Percentiles rank a stretch among this genome's conserved stretches.
These are phyloP conservation scores for Tryphoninae sp. DNA, from an alignment of 2,888 invertebrate species.

Conservation along the genomic window DNA sequence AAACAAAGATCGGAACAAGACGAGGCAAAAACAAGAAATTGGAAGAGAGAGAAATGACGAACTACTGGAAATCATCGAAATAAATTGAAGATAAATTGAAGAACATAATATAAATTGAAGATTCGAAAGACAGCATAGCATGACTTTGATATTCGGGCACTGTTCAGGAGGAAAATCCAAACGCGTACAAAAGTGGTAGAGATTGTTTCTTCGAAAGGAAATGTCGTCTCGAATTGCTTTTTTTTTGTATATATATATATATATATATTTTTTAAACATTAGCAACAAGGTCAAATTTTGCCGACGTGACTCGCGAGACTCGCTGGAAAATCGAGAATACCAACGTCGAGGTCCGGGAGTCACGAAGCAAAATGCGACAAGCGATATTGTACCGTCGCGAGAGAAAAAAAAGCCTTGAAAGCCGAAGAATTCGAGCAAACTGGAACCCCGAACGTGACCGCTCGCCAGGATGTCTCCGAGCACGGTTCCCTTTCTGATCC, in stretches of 20 bases:
- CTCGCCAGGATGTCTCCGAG: conserved; percentile 55
- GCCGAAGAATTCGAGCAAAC: conserved; percentile 64
- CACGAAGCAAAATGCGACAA: conserved; percentile 35
- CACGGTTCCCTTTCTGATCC: conserved; percentile 37
- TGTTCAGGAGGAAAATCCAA: too few relatives aligned
- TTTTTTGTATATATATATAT: too few relatives aligned
- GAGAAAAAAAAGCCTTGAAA: conserved; percentile 48
- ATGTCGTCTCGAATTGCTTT: too few relatives aligned
- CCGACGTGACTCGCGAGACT: background rate
- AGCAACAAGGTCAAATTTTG: background rate
- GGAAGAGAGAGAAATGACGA: background rate
- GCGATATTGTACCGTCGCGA: conserved; percentile 6
- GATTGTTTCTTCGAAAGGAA: too few relatives aligned
- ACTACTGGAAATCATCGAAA: background rate
- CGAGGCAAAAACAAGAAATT: background rate
- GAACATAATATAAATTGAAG: background rate
- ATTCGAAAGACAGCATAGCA: background rate
- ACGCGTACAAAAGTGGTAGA: too few relatives aligned
- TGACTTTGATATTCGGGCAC: background rate
- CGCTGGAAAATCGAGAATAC: background rate
- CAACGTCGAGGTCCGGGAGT: conserved; percentile 18
- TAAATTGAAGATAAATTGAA: too few relatives aligned
- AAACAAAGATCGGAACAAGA: conserved; percentile 1
- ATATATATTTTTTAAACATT: background rate
- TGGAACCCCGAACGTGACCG: conserved; percentile 63